These are phyloP conservation scores for Oscheius sp. DNA, from an alignment of 2,888 invertebrate genomes.

Conservation along the genomic window DNA sequence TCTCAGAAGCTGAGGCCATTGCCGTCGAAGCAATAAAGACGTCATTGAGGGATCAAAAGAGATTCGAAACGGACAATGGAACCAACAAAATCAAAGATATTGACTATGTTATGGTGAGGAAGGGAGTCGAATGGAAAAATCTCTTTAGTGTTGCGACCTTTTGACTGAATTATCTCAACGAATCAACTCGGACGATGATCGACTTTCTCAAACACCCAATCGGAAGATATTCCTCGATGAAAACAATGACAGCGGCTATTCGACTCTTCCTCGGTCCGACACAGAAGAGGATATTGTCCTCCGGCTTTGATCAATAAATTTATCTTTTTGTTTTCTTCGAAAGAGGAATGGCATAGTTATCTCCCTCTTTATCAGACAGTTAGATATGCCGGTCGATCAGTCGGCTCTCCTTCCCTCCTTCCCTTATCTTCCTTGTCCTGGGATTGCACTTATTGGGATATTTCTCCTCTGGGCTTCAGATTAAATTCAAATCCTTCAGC, in stretches of 20 bases:
- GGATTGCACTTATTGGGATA: not conserved
- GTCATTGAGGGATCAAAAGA: conserved; percentile 2
- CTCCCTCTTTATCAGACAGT: too few species aligned
- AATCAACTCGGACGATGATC: not conserved
- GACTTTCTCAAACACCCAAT: not conserved
- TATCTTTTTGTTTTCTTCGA: not conserved
- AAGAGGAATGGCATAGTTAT: too few species aligned
- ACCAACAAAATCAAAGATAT: not conserved
- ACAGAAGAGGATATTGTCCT: conserved; percentile 18
- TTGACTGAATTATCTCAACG: not conserved
- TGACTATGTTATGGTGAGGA: conserved; percentile 13
- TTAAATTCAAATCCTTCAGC: not conserved
- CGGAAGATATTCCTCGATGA: not conserved
- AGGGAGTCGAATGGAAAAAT: not conserved
- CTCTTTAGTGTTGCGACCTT: conserved; percentile 7
- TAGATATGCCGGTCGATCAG: too few species aligned
- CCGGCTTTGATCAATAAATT: conserved; percentile 7
- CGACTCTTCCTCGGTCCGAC: conserved; percentile 10
- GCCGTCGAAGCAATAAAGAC: conserved; percentile 11
- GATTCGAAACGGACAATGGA: conserved; percentile 9
- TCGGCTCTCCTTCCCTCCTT: too few species aligned
- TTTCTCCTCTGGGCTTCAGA: not conserved
- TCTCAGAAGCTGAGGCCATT: conserved; percentile 15
- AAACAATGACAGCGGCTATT: conserved; percentile 8
- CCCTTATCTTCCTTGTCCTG: not conserved